Base-by-base conservation (phyloP, 2,113 vertebrate genomes). In the Oreochromis aureus region DNA sequence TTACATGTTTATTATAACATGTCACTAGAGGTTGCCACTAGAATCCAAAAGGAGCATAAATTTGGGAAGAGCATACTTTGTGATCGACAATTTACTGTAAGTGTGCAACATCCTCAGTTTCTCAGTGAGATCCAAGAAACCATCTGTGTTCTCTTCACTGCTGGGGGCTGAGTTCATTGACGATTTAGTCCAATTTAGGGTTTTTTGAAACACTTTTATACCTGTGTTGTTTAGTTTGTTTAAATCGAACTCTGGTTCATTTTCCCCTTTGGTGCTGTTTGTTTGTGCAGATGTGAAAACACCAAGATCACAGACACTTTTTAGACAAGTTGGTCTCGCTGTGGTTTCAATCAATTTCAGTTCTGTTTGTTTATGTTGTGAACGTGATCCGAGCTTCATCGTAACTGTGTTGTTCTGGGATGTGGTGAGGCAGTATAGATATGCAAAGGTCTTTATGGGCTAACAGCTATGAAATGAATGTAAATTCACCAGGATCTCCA, bases 191-290 rank as follows among this genome's bases (percentile, higher is more conserved):
- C 41, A 18, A 10, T 71, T 15, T 44, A 71, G 66, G 5, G 12
- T 27, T 71, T 16, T 69, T 71, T 5, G 6, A 69, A 69, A 69
- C 61, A 69, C 19, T 69, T 66, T 22, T 66, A 22, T 19, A 66
- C 19, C 0, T 66, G 10, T 4, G 1, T 66, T 39, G 34, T 66
- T 66, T 66, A 13, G 10, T 39, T 19, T 1, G 0, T 66, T 66
- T 66, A 34, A 66, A 39, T n/a, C 18, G 0, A 66, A 66, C 34
- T 66, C 61, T 66, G 10, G 61, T 66, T 39, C 12, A 4, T 66
- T 66, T 66, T 36, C 61, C 18, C 10, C 32, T 66, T 36, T 66
- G 32, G 12, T 66, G 32, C 61, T 66, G 61, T 66, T 66, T 10
- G 32, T 66, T 36, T 66, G 6, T 36, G 61, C 0, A 19, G 32